Percentiles rank a stretch among this genome's conserved stretches.
phyloP scores from a whole-genome alignment of 1,140 invertebrate species.

The Leptinotarsa texana region DNA sequence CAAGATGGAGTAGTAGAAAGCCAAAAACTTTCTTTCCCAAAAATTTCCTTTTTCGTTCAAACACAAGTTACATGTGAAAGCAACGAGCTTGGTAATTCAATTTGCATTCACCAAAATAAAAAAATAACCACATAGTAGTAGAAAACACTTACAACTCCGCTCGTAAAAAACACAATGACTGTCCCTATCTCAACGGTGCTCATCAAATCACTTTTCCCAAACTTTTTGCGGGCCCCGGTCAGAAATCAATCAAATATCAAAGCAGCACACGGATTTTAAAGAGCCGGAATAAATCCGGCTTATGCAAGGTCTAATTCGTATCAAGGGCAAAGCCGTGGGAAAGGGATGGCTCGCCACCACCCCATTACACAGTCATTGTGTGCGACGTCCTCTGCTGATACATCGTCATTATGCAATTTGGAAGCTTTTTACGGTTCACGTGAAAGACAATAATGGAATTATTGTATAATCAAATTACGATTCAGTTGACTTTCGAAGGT shows the following conservation, averaged over 20 bases:
- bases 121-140: no score
- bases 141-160: no score
- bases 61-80: no score
- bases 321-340: slow-evolving; percentile 29
- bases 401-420: slow-evolving; percentile 25
- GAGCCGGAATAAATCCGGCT: slow-evolving; percentile 29
- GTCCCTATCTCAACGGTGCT: no score
- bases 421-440: slow-evolving; percentile 19
- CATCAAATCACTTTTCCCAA: slow-evolving; percentile 5
- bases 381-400: slow-evolving; percentile 23
- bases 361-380: slow-evolving; percentile 27
- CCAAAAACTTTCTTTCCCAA: no score
- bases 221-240: slow-evolving; percentile 4
- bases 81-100: no score
- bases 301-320: slow-evolving; percentile 31
- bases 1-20: no score
- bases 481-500: slow-evolving; percentile 25
- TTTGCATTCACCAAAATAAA: no score
- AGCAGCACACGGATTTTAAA: slow-evolving; percentile 27
- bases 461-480: slow-evolving; percentile 25
- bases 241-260: slow-evolving; percentile 28
- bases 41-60: no score
- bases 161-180: no score
- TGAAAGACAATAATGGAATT: slow-evolving; percentile 25
- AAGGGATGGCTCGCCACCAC: slow-evolving; percentile 27